Conservation (phyloP, 2,113 vertebrate species). For the Odontesthes bonariensis region DNA sequence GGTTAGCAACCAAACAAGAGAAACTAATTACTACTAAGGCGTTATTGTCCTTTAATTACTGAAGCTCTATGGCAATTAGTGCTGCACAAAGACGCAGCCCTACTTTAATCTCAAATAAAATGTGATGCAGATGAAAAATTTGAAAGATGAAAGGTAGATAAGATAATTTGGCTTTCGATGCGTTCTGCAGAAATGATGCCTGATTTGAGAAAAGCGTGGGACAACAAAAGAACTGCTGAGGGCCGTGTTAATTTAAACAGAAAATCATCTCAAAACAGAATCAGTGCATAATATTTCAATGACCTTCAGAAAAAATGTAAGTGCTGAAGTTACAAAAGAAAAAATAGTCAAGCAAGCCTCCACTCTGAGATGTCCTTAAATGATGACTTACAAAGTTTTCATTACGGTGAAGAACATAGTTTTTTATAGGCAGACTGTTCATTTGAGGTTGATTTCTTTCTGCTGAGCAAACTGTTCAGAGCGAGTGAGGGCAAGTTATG, state of each 20-base stretch:
- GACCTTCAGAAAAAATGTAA: constrained; percentile 57
- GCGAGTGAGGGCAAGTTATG: background rate
- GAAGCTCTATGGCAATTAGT: constrained; percentile 88
- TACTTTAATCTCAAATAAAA: constrained; percentile 85
- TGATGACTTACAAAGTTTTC: constrained; percentile 19
- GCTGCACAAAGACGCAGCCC: constrained; percentile 78
- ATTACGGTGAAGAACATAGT: constrained; percentile 5
- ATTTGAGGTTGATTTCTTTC: constrained; percentile 4
- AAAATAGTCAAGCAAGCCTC: constrained; percentile 5
- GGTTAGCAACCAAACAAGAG: constrained; percentile 92
- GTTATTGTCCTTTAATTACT: constrained; percentile 92
- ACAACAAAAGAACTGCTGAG: constrained; percentile 72
- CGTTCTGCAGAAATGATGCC: constrained; percentile 63
- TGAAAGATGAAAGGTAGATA: constrained; percentile 79
- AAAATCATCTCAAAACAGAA: constrained; percentile 64
- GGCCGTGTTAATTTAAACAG: constrained; percentile 56
- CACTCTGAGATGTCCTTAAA: constrained; percentile 30
- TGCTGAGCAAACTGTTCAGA: background rate
- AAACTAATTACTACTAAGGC: constrained; percentile 94
- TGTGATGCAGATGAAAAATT: constrained; percentile 74
- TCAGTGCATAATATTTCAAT: constrained; percentile 36
- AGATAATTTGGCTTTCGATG: constrained; percentile 74
- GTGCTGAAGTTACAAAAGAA: constrained; percentile 34
- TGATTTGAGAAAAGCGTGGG: constrained; percentile 62
- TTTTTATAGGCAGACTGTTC: background rate